phyloP scores from a whole-genome alignment of 2,888 invertebrate genomes.

The Ptychoptera albimana region DNA sequence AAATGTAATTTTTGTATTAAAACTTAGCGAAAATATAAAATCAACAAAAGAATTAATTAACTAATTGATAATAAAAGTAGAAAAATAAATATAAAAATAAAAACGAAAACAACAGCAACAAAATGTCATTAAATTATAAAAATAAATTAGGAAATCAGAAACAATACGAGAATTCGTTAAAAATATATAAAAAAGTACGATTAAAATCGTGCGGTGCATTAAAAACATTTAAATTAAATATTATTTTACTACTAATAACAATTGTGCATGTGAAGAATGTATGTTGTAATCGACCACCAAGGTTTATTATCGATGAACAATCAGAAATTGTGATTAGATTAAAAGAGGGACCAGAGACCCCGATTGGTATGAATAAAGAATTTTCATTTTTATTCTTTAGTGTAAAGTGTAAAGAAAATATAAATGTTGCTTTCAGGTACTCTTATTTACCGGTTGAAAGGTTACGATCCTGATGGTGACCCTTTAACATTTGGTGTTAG shows the following conservation, averaged over 20 bases:
- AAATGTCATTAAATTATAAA: not conserved
- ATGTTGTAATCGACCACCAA: slow-evolving; percentile 60
- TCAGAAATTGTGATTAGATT: slow-evolving; percentile 81
- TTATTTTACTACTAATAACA: not conserved
- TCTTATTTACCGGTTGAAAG: slow-evolving; percentile 65
- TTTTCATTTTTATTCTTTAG: too few relatives aligned
- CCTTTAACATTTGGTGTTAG: slow-evolving; percentile 64
- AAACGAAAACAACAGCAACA: not conserved
- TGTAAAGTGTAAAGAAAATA: not conserved
- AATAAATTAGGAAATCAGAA: slow-evolving; percentile 1
- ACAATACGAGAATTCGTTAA: slow-evolving; percentile 2
- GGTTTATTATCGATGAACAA: slow-evolving; percentile 74
- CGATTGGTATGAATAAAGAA: slow-evolving; percentile 48
- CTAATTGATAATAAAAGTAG: too few relatives aligned
- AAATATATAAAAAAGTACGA: slow-evolving; percentile 10
- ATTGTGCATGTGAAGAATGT: slow-evolving; percentile 3
- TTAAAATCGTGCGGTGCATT: slow-evolving; percentile 5
- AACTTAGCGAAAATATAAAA: too few relatives aligned
- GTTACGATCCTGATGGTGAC: slow-evolving; percentile 77
- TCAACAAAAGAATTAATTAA: too few relatives aligned
- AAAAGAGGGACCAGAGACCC: slow-evolving; percentile 75
- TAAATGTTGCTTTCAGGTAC: slow-evolving; percentile 41
- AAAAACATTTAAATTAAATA: not conserved
- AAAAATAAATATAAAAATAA: not conserved
- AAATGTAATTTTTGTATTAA: too few relatives aligned